These are phyloP conservation scores for Sebastes reedi DNA, from an alignment of 2,797 vertebrate species.

Conservation along the genomic window DNA sequence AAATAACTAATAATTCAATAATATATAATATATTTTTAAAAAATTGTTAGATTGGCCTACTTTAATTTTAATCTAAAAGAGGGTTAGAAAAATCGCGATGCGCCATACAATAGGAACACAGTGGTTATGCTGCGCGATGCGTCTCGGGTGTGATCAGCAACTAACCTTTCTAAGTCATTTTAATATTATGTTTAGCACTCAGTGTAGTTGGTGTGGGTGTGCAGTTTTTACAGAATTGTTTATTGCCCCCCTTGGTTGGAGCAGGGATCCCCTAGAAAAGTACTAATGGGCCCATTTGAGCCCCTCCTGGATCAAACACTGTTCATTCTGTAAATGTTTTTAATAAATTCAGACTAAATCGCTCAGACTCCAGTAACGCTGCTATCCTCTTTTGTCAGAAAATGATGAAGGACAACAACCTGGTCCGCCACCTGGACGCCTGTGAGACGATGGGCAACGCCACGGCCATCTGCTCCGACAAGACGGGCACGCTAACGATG, in stretches of 20 bases:
- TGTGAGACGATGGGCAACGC: conserved; percentile 99
- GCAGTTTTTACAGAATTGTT: background rate
- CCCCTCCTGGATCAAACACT: background rate
- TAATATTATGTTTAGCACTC: too few relatives aligned
- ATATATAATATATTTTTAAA: too few relatives aligned
- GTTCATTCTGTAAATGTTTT: background rate
- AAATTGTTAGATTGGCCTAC: too few relatives aligned
- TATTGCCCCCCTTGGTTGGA: background rate
- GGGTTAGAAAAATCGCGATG: too few relatives aligned
- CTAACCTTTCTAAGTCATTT: too few relatives aligned
- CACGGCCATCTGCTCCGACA: conserved; percentile 98
- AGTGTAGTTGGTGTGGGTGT: too few relatives aligned
- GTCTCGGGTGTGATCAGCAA: too few relatives aligned
- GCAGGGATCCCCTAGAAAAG: background rate
- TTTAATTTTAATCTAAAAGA: too few relatives aligned
- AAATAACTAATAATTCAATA: too few relatives aligned
- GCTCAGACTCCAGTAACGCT: background rate
- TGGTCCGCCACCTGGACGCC: conserved; percentile 95
- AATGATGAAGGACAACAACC: conserved; percentile 99
- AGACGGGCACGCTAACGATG: conserved; percentile 96
- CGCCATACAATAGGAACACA: too few relatives aligned
- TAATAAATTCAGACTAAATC: background rate
- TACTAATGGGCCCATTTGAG: background rate
- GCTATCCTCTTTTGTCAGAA: conserved; percentile 81
- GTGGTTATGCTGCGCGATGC: too few relatives aligned